A percentile compares a stretch with the other conserved stretches of the same genome.
phyloP scores from a whole-genome alignment of 2,113 vertebrate genomes.

The Pardalotus punctatus region DNA sequence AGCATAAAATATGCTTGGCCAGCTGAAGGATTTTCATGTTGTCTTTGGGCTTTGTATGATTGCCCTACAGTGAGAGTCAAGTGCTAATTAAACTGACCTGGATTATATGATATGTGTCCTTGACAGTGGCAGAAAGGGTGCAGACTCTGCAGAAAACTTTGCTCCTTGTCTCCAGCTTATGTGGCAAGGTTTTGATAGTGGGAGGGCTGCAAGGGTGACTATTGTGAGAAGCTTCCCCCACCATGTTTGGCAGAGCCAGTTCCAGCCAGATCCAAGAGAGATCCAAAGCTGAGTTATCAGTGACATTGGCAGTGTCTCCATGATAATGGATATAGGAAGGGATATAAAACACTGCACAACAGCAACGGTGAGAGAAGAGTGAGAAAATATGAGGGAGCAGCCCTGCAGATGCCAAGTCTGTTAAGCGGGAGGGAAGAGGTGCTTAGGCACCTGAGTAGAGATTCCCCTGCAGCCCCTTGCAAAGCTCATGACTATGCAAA shows the following conservation, averaged over 20 bases:
- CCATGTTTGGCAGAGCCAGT: too few species aligned
- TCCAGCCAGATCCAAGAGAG: background rate
- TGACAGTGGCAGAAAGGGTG: background rate
- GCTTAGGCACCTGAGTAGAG: fast-evolving
- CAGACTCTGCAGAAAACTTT: background rate
- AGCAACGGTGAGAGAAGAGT: background rate
- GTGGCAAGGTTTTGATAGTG: background rate
- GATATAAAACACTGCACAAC: background rate
- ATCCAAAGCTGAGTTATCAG: background rate
- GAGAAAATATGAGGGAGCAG: background rate
- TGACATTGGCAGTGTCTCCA: fast-evolving
- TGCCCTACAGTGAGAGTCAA: background rate
- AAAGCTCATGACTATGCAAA: background rate
- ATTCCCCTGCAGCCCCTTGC: background rate
- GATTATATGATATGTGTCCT: background rate
- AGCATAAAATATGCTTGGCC: background rate
- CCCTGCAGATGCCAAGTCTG: background rate
- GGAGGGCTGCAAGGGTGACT: background rate
- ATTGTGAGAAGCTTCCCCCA: background rate
- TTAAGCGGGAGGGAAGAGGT: background rate
- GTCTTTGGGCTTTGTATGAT: background rate
- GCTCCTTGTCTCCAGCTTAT: background rate
- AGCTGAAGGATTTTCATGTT: background rate
- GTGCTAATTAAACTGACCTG: background rate
- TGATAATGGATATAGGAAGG: background rate